These are phyloP conservation scores for Yponomeuta sedellus DNA, from an alignment of 2,888 invertebrate species.

Conservation along the genomic window DNA sequence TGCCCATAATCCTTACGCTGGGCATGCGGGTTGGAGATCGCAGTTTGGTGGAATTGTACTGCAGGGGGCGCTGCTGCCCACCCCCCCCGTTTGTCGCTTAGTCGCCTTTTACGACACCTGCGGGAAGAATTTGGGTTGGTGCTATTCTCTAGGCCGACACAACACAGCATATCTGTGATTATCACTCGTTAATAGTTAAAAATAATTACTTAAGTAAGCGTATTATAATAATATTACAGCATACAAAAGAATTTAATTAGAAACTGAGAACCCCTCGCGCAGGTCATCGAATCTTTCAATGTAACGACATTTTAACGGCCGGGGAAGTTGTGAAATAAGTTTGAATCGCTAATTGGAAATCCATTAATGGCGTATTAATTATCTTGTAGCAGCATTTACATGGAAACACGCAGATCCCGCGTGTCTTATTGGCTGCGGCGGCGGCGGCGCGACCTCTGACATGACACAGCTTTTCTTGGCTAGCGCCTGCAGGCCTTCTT, in stretches of 20 bases:
- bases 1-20: no score
- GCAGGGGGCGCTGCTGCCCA: no score
- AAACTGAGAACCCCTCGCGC: not conserved
- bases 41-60: no score
- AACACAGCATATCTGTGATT: no score
- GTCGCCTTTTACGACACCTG: no score
- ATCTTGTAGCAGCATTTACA: conserved; percentile 41
- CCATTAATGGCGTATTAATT: conserved; percentile 52
- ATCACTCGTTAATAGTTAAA: not conserved
- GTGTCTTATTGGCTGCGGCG: conserved; percentile 29
- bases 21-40: no score
- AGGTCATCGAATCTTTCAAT: not conserved
- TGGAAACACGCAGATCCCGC: conserved; percentile 45
- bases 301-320: conserved; percentile 10
- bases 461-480: conserved; percentile 55
- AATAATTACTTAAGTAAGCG: not conserved
- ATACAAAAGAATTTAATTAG: not conserved
- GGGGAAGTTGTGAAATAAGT: conserved; percentile 9
- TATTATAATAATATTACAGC: not conserved
- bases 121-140: no score
- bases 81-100: no score
- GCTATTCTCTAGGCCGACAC: no score
- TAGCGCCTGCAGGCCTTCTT: conserved; percentile 48
- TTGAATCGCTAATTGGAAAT: conserved; percentile 17
- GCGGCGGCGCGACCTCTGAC: conserved; percentile 34